These are phyloP conservation scores for Coracias cyanogaster DNA, from an alignment of 2,797 vertebrate genomes.

Conservation along the genomic window DNA sequence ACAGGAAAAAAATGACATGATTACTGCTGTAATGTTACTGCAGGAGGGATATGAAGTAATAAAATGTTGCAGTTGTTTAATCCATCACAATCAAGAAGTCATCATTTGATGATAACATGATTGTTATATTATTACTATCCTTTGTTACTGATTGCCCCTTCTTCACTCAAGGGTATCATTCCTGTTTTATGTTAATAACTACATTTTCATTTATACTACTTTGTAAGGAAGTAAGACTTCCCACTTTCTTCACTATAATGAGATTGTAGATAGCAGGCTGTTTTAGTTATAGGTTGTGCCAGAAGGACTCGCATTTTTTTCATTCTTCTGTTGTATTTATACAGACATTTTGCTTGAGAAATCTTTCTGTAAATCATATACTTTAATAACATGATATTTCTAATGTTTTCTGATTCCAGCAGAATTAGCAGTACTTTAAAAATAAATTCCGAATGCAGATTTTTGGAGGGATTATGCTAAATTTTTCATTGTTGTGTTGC, in stretches of 20 bases:
- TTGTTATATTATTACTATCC: slow-evolving; percentile 64
- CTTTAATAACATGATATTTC: background rate
- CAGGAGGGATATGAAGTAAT: slow-evolving; percentile 58
- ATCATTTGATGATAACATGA: slow-evolving; percentile 60
- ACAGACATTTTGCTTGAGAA: background rate
- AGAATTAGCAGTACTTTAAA: background rate
- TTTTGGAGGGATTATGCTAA: background rate
- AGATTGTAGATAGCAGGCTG: background rate
- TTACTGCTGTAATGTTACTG: slow-evolving; percentile 29
- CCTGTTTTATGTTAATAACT: slow-evolving; percentile 43
- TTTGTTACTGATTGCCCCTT: slow-evolving; percentile 56
- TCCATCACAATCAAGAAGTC: slow-evolving; percentile 60
- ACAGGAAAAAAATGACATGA: slow-evolving; percentile 34
- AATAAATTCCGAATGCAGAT: background rate
- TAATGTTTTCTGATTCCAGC: background rate
- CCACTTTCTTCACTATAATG: background rate
- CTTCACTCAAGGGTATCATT: slow-evolving; percentile 55
- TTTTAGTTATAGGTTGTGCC: background rate
- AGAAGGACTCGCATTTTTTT: background rate
- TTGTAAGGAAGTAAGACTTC: background rate
- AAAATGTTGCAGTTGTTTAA: slow-evolving; percentile 64
- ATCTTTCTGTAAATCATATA: background rate
- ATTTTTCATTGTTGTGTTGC: background rate
- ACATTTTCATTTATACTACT: slow-evolving; percentile 5
- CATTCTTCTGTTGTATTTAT: background rate